Evolutionary conservation across 2,113 vertebrate genomes (phyloP).

Genomic region (Aphelocoma coerulescens): DNA sequence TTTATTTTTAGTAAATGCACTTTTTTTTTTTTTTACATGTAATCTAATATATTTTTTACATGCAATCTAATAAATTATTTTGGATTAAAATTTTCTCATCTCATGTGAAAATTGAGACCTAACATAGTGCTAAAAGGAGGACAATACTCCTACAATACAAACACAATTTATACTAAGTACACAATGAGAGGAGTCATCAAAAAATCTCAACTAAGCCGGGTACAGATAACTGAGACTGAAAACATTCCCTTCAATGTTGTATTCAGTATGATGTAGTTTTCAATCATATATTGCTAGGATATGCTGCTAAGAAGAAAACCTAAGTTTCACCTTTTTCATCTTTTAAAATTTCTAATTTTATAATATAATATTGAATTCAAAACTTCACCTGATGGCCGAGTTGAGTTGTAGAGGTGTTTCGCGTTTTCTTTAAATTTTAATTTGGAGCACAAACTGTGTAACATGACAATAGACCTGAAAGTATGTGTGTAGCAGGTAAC

Average conservation of each 20-base stretch:
- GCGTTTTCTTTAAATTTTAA: background rate
- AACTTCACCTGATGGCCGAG: background rate
- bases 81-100: background rate
- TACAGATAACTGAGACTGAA: background rate
- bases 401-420: background rate
- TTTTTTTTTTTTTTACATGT: background rate
- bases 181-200: fast-evolving
- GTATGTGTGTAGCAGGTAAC: background rate
- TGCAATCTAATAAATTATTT: background rate
- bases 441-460: background rate
- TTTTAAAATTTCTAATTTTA: background rate
- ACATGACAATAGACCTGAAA: background rate
- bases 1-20: background rate
- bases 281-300: background rate
- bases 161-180: background rate
- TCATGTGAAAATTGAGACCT: background rate
- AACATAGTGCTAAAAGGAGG: background rate
- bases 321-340: background rate
- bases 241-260: background rate
- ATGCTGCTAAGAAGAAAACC: background rate
- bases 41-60: background rate
- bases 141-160: background rate
- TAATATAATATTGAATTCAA: background rate
- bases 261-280: background rate
- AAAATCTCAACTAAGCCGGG: background rate